Evolutionary conservation across 2,113 vertebrate species (phyloP).

Genomic region (Elanoides forficatus): DNA sequence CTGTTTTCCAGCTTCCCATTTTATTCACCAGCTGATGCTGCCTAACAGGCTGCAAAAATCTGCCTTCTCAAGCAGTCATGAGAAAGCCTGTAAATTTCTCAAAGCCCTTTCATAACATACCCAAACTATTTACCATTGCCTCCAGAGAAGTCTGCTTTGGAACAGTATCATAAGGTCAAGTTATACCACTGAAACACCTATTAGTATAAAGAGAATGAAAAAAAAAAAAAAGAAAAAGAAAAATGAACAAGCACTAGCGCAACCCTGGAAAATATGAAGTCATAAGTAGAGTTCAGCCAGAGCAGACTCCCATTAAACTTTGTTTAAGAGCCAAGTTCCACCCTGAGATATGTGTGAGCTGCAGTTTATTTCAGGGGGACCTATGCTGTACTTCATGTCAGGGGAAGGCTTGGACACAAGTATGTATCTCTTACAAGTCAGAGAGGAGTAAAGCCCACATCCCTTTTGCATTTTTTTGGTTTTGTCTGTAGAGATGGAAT

Average conservation of each 20-base stretch:
- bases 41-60: background rate
- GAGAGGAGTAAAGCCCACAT: background rate
- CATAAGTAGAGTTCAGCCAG: conserved; percentile 48
- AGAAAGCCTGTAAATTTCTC: background rate
- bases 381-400: background rate
- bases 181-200: conserved; percentile 40
- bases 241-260: background rate
- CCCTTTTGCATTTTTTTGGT: background rate
- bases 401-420: background rate
- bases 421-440: background rate
- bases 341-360: background rate
- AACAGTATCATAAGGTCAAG: conserved; percentile 6
- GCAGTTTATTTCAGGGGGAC: background rate
- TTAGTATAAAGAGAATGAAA: background rate
- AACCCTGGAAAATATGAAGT: conserved; percentile 60
- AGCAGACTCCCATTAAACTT: conserved; percentile 34
- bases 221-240: background rate
- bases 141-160: conserved; percentile 10
- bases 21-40: background rate
- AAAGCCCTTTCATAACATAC: background rate
- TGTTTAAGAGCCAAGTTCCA: conserved; percentile 51
- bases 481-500: background rate
- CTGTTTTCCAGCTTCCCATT: background rate
- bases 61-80: background rate
- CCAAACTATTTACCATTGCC: conserved; percentile 5